These are phyloP conservation scores for Spilarctia lutea DNA, from an alignment of 2,888 invertebrate genomes.

Conservation along the genomic window DNA sequence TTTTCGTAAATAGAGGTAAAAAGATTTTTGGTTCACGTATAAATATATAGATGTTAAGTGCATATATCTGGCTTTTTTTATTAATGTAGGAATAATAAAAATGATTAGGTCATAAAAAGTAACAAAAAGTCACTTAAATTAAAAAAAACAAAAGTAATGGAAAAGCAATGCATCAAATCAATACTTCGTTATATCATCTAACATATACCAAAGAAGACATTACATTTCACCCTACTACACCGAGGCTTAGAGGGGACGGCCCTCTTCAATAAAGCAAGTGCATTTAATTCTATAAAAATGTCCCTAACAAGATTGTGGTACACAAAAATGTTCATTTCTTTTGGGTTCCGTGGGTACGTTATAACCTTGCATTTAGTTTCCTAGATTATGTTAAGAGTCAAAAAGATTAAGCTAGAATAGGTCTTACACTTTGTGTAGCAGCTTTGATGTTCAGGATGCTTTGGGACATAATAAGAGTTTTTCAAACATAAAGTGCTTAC, in stretches of 20 bases:
- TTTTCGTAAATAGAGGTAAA: too few species aligned
- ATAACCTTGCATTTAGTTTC: neutral
- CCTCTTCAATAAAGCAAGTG: conserved; percentile 38
- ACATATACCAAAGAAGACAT: conserved; percentile 58
- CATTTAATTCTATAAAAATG: conserved; percentile 44
- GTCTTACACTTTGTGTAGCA: too few species aligned
- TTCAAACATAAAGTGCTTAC: neutral
- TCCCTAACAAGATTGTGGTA: conserved; percentile 25
- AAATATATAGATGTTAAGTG: too few species aligned
- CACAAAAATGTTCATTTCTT: conserved; percentile 10
- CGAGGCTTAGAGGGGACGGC: conserved; percentile 37
- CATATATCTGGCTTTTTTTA: too few species aligned
- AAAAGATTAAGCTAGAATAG: neutral
- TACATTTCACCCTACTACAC: conserved; percentile 50
- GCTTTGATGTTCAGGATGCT: too few species aligned
- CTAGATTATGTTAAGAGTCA: neutral
- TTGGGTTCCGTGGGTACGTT: conserved; percentile 31
- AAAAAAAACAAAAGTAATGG: neutral
- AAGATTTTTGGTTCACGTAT: too few species aligned
- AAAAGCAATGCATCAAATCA: conserved; percentile 55
- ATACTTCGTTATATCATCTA: conserved; percentile 46
- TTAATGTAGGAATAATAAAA: too few species aligned
- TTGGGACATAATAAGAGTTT: too few species aligned
- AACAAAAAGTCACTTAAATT: neutral
- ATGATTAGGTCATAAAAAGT: too few species aligned